Percentiles rank a stretch among this genome's conserved stretches.
Evolutionary conservation across 1,140 invertebrate genomes (phyloP).

Genomic region (Eriosoma lanigerum): DNA sequence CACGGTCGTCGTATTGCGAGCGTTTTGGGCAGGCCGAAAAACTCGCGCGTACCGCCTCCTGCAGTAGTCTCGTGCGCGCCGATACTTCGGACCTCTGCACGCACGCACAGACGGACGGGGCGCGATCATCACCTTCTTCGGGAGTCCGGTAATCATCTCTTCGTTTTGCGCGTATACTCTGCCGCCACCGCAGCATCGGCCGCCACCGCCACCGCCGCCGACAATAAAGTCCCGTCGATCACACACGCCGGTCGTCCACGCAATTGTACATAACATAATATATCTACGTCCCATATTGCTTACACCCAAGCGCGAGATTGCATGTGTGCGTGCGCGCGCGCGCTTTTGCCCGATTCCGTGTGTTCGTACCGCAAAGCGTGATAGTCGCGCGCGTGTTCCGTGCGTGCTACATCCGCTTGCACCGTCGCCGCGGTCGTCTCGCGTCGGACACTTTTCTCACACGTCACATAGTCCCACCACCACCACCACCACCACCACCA

Average conservation of each 20-base stretch:
- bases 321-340: neutral
- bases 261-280: neutral
- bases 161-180: neutral
- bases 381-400: constrained; percentile 17
- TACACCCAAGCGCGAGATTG: too few species aligned
- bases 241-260: constrained; percentile 16
- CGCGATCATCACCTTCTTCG: constrained; percentile 30
- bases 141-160: neutral
- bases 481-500: neutral
- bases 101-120: neutral
- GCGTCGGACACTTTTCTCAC: constrained; percentile 18
- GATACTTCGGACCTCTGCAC: neutral
- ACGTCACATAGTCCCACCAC: constrained; percentile 9
- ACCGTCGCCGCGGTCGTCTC: neutral
- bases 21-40: constrained; percentile 31
- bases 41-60: constrained; percentile 30
- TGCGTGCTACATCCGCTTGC: neutral
- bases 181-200: neutral
- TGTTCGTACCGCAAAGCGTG: neutral
- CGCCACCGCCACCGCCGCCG: neutral
- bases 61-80: neutral
- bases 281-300: neutral
- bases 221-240: constrained; percentile 30
- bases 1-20: neutral
- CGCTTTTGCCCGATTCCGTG: neutral